phyloP scores from a whole-genome alignment of 2,888 invertebrate genomes.

The Pheosia gnoma region DNA sequence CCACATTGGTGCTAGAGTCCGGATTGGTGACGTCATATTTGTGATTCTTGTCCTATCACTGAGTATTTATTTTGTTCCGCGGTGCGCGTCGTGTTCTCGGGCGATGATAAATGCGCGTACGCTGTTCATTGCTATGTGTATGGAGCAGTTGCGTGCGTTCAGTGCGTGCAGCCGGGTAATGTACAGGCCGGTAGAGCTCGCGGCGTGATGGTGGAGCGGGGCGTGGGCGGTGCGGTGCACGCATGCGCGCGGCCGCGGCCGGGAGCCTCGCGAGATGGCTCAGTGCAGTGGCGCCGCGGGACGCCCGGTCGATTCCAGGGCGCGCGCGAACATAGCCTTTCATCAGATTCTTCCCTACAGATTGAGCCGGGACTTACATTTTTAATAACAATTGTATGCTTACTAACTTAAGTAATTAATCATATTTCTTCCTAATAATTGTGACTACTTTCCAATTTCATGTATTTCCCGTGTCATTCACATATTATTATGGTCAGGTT shows the following conservation, averaged over 20 bases:
- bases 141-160: slow-evolving; percentile 22
- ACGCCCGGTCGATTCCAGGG: slow-evolving; percentile 80
- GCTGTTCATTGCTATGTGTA: slow-evolving; percentile 42
- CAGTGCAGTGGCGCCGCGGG: slow-evolving; percentile 82
- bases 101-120: slow-evolving; percentile 39
- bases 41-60: slow-evolving; percentile 47
- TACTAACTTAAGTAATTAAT: not conserved
- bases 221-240: slow-evolving; percentile 50
- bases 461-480: slow-evolving; percentile 9
- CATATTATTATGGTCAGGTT: slow-evolving; percentile 19
- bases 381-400: not conserved
- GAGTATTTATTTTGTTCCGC: slow-evolving; percentile 25
- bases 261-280: slow-evolving; percentile 66
- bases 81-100: slow-evolving; percentile 36
- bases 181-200: slow-evolving; percentile 25
- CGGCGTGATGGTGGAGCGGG: slow-evolving; percentile 35
- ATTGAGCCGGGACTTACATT: slow-evolving; percentile 54
- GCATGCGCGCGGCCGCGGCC: slow-evolving; percentile 69
- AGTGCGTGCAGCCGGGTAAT: slow-evolving; percentile 39
- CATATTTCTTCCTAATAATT: not conserved
- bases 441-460: slow-evolving; percentile 4
- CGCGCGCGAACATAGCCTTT: slow-evolving; percentile 58
- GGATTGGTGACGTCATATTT: slow-evolving; percentile 53
- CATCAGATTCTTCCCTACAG: slow-evolving; percentile 33
- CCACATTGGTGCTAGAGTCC: slow-evolving; percentile 15